phyloP scores from a whole-genome alignment of 2,113 vertebrate species.

The Ctenodactylus gundi region DNA sequence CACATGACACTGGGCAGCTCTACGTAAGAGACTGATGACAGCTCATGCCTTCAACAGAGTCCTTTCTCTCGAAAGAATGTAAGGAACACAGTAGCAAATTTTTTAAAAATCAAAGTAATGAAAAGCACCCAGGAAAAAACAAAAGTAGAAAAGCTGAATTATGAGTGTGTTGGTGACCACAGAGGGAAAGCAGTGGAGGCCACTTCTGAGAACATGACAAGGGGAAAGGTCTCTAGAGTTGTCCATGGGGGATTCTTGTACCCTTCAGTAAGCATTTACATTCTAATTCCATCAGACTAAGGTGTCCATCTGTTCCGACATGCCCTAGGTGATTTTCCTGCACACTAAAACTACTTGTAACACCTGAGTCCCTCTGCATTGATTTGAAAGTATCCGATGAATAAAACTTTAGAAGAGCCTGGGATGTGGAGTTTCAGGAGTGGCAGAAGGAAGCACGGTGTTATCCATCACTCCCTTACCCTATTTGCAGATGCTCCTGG shows the following conservation, averaged over 20 bases:
- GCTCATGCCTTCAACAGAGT: background rate
- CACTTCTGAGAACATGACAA: background rate
- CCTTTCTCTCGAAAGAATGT: background rate
- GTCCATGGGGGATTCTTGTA: background rate
- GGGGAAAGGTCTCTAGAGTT: rapidly evolving
- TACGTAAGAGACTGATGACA: background rate
- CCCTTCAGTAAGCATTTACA: background rate
- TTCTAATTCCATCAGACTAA: background rate
- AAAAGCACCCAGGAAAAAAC: background rate
- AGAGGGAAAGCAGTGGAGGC: background rate
- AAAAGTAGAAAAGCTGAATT: background rate
- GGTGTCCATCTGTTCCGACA: background rate
- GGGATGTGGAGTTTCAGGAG: background rate
- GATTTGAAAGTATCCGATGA: background rate
- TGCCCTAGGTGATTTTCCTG: background rate
- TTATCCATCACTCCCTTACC: background rate
- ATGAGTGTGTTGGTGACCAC: background rate
- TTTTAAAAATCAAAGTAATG: background rate
- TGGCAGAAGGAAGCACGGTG: background rate
- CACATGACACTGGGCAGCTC: background rate
- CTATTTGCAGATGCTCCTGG: background rate
- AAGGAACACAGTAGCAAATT: background rate
- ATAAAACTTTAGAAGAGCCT: background rate
- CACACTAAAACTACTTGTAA: background rate
- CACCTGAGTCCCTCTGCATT: background rate